Percentiles rank a stretch among this genome's conserved stretches.
phyloP scores from a whole-genome alignment of 2,113 vertebrate genomes.

The Gnathonemus longibarbis region DNA sequence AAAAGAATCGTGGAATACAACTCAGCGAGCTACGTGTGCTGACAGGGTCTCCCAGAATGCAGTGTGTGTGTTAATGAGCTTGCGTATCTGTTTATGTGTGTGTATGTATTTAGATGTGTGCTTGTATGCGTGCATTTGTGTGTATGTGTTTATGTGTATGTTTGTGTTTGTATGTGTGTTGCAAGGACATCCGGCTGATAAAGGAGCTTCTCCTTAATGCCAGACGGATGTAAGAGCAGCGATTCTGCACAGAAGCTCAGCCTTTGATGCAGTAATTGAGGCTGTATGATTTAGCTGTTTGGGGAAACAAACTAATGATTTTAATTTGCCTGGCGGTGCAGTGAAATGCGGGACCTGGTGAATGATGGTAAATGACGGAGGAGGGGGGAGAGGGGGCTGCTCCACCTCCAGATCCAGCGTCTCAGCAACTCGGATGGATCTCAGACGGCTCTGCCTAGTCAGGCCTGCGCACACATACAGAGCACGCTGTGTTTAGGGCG shows the following conservation, averaged over 20 bases:
- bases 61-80: background rate
- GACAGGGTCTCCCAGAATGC: background rate
- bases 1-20: background rate
- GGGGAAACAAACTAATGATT: constrained; percentile 3
- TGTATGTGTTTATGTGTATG: background rate
- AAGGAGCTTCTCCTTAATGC: background rate
- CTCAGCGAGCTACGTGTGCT: background rate
- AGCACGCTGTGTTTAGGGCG: background rate
- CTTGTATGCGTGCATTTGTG: too few relatives aligned
- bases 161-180: background rate
- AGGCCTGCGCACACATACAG: background rate
- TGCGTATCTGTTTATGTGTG: background rate
- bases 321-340: background rate
- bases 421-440: background rate
- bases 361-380: background rate
- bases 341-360: background rate
- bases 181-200: background rate
- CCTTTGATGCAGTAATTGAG: background rate
- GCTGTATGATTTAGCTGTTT: background rate
- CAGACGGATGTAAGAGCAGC: background rate
- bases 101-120: background rate
- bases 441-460: background rate
- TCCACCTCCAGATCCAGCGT: background rate
- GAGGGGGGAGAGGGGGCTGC: background rate
- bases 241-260: background rate